Percentiles rank a stretch among this genome's conserved stretches.
Conservation (phyloP, 1,140 invertebrate genomes). For the Neuroterus valhalla region DNA sequence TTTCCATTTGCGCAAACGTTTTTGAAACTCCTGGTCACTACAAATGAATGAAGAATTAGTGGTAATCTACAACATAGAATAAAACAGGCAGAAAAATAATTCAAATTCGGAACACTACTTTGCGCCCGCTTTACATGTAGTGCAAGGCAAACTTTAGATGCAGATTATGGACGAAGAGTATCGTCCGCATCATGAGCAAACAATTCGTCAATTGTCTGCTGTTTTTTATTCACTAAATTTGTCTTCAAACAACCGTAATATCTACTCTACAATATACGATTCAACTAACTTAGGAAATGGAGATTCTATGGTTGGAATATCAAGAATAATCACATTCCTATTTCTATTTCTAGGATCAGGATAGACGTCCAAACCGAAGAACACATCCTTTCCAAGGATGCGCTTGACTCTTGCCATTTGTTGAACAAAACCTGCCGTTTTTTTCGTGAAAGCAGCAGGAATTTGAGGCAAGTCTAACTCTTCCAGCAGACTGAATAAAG, state of each 20-base stretch:
- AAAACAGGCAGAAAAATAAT: too few relatives aligned
- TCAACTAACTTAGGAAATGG: slow-evolving; percentile 79
- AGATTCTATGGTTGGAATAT: slow-evolving; percentile 77
- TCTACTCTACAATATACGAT: slow-evolving; percentile 34
- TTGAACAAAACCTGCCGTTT: slow-evolving; percentile 76
- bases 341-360: slow-evolving; percentile 80
- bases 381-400: slow-evolving; percentile 79
- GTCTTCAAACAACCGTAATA: slow-evolving; percentile 7
- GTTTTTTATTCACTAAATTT: background rate
- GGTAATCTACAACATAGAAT: too few relatives aligned
- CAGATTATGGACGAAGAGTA: too few relatives aligned
- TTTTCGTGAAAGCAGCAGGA: slow-evolving; percentile 76
- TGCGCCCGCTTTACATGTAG: too few relatives aligned
- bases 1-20: slow-evolving; percentile 32
- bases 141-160: too few relatives aligned
- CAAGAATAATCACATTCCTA: slow-evolving; percentile 79
- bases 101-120: background rate
- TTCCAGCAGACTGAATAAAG: slow-evolving; percentile 77
- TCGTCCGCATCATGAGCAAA: too few relatives aligned
- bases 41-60: slow-evolving; percentile 18
- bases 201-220: too few relatives aligned
- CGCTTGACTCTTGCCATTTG: slow-evolving; percentile 79
- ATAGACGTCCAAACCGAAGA: slow-evolving; percentile 82
- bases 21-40: slow-evolving; percentile 34
- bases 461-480: slow-evolving; percentile 76